phyloP scores from a whole-genome alignment of 2,113 vertebrate species.

The Tragelaphus strepsiceros region DNA sequence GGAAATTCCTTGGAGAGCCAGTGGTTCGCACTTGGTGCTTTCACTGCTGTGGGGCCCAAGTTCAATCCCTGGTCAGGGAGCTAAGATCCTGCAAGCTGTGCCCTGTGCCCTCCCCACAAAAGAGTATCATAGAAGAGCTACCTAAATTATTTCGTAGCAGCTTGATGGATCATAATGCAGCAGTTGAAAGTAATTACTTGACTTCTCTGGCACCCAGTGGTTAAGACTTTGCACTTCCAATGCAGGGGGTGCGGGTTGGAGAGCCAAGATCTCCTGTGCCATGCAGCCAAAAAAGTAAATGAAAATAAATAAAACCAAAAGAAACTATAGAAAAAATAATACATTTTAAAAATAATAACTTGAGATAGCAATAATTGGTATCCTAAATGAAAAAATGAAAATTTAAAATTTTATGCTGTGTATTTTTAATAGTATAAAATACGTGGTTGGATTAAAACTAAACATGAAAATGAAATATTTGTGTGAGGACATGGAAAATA shows the following conservation, averaged over 20 bases:
- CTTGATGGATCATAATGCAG: not conserved
- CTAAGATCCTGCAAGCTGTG: not conserved
- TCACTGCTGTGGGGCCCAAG: not conserved
- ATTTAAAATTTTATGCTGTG: not conserved
- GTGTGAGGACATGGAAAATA: not conserved
- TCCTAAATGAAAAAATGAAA: not conserved
- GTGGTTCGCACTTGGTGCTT: not conserved
- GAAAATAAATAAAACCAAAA: not conserved
- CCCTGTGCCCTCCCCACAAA: not conserved
- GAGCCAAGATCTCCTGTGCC: not conserved
- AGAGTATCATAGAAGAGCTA: not conserved
- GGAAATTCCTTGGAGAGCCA: not conserved
- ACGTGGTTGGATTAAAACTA: constrained; percentile 14
- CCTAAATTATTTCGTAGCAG: not conserved
- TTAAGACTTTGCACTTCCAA: not conserved
- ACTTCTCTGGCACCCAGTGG: not conserved
- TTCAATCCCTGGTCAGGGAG: not conserved
- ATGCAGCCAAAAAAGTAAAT: not conserved
- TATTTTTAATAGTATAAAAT: not conserved
- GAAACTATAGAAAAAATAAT: not conserved
- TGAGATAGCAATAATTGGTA: not conserved
- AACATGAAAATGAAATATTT: constrained; percentile 22
- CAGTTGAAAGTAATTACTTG: not conserved
- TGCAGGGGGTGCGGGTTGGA: not conserved
- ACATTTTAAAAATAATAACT: not conserved